A percentile compares a stretch with the other conserved stretches of the same genome.
Evolutionary conservation across 2,113 vertebrate genomes (phyloP).

Genomic region (Corythornis vintsioides): DNA sequence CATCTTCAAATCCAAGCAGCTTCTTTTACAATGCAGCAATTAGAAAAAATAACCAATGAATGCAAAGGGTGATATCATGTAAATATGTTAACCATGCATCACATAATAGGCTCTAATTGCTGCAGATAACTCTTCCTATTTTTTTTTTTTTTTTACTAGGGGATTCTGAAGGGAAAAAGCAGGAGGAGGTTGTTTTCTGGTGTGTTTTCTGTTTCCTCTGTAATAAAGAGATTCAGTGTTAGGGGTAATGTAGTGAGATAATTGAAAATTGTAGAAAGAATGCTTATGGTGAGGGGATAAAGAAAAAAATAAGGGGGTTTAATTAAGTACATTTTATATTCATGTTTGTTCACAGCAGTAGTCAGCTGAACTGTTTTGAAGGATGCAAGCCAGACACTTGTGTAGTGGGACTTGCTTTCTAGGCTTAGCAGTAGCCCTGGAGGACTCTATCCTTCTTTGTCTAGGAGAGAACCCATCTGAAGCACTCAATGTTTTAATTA

Average conservation of each 20-base stretch:
- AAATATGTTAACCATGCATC: neutral
- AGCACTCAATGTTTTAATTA: neutral
- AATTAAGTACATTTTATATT: slow-evolving; percentile 20
- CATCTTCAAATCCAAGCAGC: neutral
- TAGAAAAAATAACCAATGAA: neutral
- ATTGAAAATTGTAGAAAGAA: slow-evolving; percentile 7
- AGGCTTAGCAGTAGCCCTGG: neutral
- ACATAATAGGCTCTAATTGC: neutral
- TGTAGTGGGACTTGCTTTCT: neutral
- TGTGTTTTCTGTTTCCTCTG: neutral
- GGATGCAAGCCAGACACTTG: neutral
- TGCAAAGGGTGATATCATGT: neutral
- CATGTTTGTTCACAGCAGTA: neutral
- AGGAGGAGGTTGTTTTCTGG: neutral
- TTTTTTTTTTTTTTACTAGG: slow-evolving; percentile 9
- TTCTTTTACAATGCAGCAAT: neutral
- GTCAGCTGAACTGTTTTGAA: neutral
- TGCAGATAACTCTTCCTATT: neutral
- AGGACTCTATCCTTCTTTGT: neutral
- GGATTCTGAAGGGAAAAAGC: neutral
- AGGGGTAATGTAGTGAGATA: slow-evolving; percentile 10
- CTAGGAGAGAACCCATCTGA: neutral
- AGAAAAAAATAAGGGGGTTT: neutral
- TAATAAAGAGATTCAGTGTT: slow-evolving; percentile 12
- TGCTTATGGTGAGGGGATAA: neutral